Evolutionary conservation across 2,113 vertebrate species (phyloP), one percentile per base, ranked within the genome.

Genomic region (Pygoscelis adeliae): DNA sequence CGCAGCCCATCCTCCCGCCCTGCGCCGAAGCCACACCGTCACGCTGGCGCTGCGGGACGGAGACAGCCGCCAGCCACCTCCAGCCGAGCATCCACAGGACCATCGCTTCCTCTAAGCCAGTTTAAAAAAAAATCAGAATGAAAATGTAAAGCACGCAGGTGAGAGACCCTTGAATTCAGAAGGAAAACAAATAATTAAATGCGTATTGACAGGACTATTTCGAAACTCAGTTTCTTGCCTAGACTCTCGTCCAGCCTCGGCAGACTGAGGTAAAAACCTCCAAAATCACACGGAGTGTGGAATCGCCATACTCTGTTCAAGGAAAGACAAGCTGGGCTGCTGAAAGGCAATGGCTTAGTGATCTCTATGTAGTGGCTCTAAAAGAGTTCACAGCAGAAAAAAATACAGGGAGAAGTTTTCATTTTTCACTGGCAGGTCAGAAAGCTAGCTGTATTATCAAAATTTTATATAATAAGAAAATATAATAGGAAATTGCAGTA

Each of bases 381-480:
- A 8, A 47, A 71, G 62, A 90, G 23, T 10, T 62, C 47, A 76
- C 10, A 46, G 27, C 18, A 74, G 77, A 72, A 90, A 49, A 56
- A 61, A 69, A 47, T 4, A 74, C 34, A 42, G 21, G 25, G 44
- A 73, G 15, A 56, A 47, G 17, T 34, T 78, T 70, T 36, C 9
- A 17, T 4, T 1, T 55, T 50, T 62, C 20, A 65, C 10, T 19
- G 13, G 42, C 7, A 2, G 74, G 26, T 79, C 89, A 87, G 65
- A 70, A 76, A 52, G 34, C 4, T 46, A 55, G 61, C 22, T 52
- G 38, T 14, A 42, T 46, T 72, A 62, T 25, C 38, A 55, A 14
- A 29, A 44, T 50, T 96, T 69, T n/a, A 55, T 19, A 67, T 34
- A 91, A 61, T 27, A 58, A 71, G 38, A 87, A 87, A 86, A 96